These are phyloP conservation scores for Apus apus DNA, from an alignment of 2,113 vertebrate species.

Conservation along the genomic window DNA sequence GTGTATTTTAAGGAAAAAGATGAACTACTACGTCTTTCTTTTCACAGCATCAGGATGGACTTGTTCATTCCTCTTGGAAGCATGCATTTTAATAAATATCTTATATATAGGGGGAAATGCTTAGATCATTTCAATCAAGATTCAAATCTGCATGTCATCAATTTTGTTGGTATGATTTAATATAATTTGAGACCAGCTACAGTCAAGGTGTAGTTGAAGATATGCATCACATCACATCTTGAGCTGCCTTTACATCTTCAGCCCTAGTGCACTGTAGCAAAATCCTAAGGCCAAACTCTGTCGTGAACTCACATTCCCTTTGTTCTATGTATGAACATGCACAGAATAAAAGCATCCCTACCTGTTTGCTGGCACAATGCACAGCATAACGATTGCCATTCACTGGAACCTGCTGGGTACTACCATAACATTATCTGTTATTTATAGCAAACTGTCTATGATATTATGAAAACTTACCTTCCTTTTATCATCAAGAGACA, in stretches of 20 bases:
- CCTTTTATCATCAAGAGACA: constrained; percentile 76
- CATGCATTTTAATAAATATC: neutral
- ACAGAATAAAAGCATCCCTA: neutral
- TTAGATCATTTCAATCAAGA: neutral
- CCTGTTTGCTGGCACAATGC: neutral
- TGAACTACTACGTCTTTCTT: neutral
- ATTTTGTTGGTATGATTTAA: neutral
- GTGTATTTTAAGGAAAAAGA: neutral
- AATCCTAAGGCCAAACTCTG: neutral
- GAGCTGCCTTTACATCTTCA: neutral
- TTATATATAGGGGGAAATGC: neutral
- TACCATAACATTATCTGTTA: neutral
- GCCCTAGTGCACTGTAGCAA: neutral
- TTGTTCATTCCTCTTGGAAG: neutral
- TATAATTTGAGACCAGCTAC: neutral
- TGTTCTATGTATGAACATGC: neutral
- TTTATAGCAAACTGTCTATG: neutral
- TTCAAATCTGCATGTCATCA: neutral
- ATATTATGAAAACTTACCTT: constrained; percentile 56
- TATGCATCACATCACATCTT: neutral
- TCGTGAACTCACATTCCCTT: neutral
- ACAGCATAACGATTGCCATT: neutral
- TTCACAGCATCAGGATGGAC: neutral
- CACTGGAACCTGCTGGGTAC: neutral
- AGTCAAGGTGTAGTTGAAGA: neutral